These are phyloP conservation scores for Enhydra lutris DNA, from an alignment of 2,113 vertebrate species.

Conservation along the genomic window DNA sequence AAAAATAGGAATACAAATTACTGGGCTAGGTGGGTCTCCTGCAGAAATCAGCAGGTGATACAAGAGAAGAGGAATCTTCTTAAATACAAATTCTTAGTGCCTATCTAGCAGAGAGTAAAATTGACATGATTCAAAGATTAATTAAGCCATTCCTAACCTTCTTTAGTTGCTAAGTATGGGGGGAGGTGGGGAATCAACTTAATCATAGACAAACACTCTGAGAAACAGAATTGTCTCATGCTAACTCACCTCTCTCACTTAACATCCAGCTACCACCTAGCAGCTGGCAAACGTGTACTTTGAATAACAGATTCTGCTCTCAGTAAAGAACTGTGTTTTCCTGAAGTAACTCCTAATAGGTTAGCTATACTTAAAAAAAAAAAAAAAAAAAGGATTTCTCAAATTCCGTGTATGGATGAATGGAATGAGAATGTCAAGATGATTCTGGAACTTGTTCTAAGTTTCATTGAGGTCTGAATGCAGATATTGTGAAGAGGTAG, in stretches of 20 bases:
- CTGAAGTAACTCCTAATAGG: not conserved
- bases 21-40: slow-evolving; percentile 35
- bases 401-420: not conserved
- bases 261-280: not conserved
- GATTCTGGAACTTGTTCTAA: not conserved
- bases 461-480: not conserved
- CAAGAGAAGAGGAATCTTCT: slow-evolving; percentile 45
- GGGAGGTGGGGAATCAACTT: not conserved
- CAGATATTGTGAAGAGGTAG: not conserved
- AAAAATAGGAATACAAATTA: slow-evolving; percentile 69
- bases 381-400: slow-evolving; percentile 10
- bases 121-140: slow-evolving; percentile 50
- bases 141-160: slow-evolving; percentile 53
- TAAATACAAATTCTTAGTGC: slow-evolving; percentile 57
- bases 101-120: slow-evolving; percentile 63
- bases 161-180: slow-evolving; percentile 12
- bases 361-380: not conserved
- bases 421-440: not conserved
- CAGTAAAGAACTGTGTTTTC: not conserved
- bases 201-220: not conserved
- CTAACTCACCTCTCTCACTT: slow-evolving; percentile 1
- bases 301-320: not conserved
- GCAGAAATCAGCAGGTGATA: slow-evolving; percentile 47
- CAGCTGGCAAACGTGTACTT: not conserved
- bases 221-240: slow-evolving; percentile 6